Base-by-base conservation (phyloP, 53 echinoderm and acorn worm genomes). In the Hippasteria phrygiana region DNA sequence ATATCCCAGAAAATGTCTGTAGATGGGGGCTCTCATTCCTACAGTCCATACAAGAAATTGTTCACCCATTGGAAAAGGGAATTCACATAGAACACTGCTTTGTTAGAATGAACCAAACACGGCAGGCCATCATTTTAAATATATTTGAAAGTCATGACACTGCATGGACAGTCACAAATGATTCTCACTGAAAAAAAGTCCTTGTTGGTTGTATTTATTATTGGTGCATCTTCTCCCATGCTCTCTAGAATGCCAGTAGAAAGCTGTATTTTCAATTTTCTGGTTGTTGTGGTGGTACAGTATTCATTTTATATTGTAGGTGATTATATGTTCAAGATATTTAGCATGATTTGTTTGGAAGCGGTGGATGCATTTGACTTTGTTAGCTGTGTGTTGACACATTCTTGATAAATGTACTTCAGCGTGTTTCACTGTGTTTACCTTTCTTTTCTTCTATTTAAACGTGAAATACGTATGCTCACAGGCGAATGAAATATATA, bases 81-180 rank as follows among this genome's bases (percentile, higher is more conserved):
- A n/a, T n/a, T n/a, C n/a, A n/a, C n/a, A n/a, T n/a, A n/a, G n/a
- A n/a, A n/a, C n/a, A n/a, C n/a, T n/a, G n/a, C n/a, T n/a, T n/a
- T n/a, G n/a, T n/a, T n/a, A n/a, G n/a, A n/a, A 22, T 14, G 59
- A 9, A 20, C 2, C 1, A 59, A n/a, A 59, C 8, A 18, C 18
- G 14, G 8, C 7, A 59, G n/a, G 59, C n/a, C n/a, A 17, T 74
- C 3, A 42, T 47, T 26, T 29, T n/a, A 14, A 28, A 29, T 5
- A 74, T 43, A 45, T 26, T 3, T 26, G 39, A 24, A 41, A 26
- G 43, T 45, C 27, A 27, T 47, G 20, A 32, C 51, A 33, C 1
- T 27, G 76, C 76, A 76, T 76, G 76, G 76, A 50, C 76, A 76
- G 76, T 76, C 76, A 76, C 53, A 76, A 7, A 48, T 73, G 38